Conservation (phyloP, 2,888 invertebrate species). For the Apamea monoglypha region DNA sequence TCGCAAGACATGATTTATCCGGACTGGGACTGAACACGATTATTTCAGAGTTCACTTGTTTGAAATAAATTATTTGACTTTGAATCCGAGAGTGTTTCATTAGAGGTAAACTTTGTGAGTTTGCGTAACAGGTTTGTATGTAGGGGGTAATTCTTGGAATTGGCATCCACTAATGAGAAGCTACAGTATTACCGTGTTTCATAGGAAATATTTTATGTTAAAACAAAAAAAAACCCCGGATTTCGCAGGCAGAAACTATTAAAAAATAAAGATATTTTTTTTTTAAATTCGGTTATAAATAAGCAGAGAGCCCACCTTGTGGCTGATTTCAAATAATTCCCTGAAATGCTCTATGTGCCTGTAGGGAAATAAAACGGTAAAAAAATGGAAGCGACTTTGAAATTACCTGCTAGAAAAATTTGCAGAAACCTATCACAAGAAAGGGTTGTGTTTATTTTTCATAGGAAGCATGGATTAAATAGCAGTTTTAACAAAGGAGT, state of each 20-base stretch:
- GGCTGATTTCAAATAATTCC: neutral
- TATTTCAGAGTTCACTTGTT: neutral
- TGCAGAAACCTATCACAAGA: neutral
- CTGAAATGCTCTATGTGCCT: neutral
- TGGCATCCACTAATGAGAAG: neutral
- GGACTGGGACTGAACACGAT: neutral
- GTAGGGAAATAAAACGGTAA: neutral
- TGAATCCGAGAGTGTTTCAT: no score
- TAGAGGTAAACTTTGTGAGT: neutral
- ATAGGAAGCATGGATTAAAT: neutral
- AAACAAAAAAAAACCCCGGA: neutral
- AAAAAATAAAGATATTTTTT: neutral
- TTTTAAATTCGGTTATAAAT: neutral
- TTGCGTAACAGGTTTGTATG: neutral
- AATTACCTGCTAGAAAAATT: neutral
- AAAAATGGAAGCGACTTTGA: neutral
- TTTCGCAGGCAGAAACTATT: neutral
- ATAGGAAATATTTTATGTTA: neutral
- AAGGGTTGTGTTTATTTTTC: neutral
- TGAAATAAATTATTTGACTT: neutral
- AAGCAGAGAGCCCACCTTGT: neutral
- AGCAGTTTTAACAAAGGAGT: neutral
- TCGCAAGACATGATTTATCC: neutral
- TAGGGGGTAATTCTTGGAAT: neutral
- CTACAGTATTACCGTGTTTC: neutral